Percentiles rank a stretch among this genome's conserved stretches.
phyloP scores from a whole-genome alignment of 1,140 invertebrate genomes.

The Heliothis subflexa region DNA sequence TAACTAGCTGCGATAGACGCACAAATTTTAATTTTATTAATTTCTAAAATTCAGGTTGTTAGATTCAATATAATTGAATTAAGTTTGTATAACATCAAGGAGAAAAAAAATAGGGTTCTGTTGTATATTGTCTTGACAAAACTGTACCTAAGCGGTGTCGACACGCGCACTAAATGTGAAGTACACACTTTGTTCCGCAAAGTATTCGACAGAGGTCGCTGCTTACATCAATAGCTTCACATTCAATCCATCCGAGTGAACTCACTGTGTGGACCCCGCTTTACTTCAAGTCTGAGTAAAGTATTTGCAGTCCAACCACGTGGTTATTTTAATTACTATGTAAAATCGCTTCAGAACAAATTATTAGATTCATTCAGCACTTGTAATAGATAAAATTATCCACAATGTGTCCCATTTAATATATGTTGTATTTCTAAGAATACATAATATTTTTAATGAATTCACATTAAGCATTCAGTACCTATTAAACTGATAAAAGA shows the following conservation, averaged over 20 bases:
- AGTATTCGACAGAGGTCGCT: neutral
- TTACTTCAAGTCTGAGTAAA: constrained; percentile 67
- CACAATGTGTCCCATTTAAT: constrained; percentile 67
- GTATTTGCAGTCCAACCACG: constrained; percentile 58
- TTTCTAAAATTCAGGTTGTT: constrained; percentile 1
- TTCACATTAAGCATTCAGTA: constrained; percentile 85
- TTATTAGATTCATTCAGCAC: constrained; percentile 67
- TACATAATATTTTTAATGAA: constrained; percentile 80
- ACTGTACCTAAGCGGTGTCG: constrained; percentile 55
- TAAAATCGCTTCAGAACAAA: constrained; percentile 48
- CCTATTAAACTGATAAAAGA: constrained; percentile 84
- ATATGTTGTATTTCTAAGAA: constrained; percentile 77
- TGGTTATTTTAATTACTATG: constrained; percentile 38
- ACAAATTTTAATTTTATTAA: constrained; percentile 42
- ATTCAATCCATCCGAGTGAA: neutral
- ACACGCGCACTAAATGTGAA: neutral
- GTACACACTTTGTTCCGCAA: neutral
- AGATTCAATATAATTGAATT: constrained; percentile 31
- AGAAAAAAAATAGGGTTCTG: constrained; percentile 32
- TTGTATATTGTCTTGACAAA: constrained; percentile 72
- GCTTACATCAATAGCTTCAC: neutral
- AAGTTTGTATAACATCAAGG: constrained; percentile 17
- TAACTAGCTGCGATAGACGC: constrained; percentile 58
- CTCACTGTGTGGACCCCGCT: constrained; percentile 38
- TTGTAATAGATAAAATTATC: constrained; percentile 71